Base-by-base conservation (phyloP, 53 echinoderm and acorn worm genomes). In the Echinometra lucunter region DNA sequence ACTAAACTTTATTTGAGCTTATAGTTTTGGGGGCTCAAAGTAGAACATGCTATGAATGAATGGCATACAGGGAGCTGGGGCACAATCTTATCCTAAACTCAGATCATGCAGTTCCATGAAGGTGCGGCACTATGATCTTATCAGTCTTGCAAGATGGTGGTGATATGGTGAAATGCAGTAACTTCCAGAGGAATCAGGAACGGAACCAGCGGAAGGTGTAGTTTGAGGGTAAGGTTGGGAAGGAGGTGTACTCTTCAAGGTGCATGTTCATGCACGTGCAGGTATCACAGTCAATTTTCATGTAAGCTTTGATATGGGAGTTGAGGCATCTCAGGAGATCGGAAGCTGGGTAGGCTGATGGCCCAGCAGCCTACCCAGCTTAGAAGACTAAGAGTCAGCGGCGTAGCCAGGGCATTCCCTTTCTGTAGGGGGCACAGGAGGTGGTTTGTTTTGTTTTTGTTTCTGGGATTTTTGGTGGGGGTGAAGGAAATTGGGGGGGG, bases 61-160 rank as follows among this genome's bases (percentile, higher is more conserved):
- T 63, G 53, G 5, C 1, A 53, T 4, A 13, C 53, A 53, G 13
- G 53, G 53, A 53, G 53, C 13, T 53, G 13, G 13, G 85, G 19
- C 1, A 49, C 3, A 15, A 28, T n/a, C 7, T 45, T 85, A 85
- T 85, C 45, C 11, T 11, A 85, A n/a, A 40, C 85, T 9, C 12
- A 28, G 8, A 85, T 85, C 85, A n/a, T 2, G 1, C 13, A 85
- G 28, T n/a, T 45, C 53, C 85, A 47, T 30, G 40, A 16, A 85
- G 85, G 85, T 85, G 85, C 85, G 85, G n/a, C 85, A 28, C 28
- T 85, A 28, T 85, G 85, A 85, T 85, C 15, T 85, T 49, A 85
- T 85, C 85, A 53, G 12, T 23, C 42, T 12, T 4, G 85, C 85
- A 53, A 28, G 85, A 85, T 42, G 21, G 19, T 19, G 42, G 3